Percentiles rank a stretch among this genome's conserved stretches.
Conservation (phyloP, 1,140 invertebrate species). For the Contarinia nasturtii region DNA sequence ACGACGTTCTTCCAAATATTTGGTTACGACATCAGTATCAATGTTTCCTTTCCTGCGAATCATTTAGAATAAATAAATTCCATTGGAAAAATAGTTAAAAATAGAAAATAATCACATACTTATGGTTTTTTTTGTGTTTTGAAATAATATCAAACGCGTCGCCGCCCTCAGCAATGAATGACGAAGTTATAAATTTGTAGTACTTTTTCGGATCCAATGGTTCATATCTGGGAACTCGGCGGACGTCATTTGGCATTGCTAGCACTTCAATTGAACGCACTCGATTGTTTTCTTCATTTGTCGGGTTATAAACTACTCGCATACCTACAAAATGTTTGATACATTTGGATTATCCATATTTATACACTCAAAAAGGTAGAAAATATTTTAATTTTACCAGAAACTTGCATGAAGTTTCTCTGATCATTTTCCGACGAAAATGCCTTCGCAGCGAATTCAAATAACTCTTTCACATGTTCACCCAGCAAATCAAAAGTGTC, state of each 20-base stretch:
- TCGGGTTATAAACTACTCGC: conserved; percentile 28
- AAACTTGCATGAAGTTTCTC: conserved; percentile 37
- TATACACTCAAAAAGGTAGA: not conserved
- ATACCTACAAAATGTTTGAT: conserved; percentile 18
- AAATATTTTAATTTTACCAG: conserved; percentile 12
- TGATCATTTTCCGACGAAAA: conserved; percentile 24
- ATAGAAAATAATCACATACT: conserved; percentile 9
- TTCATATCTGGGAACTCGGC: conserved; percentile 39
- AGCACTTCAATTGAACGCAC: conserved; percentile 33
- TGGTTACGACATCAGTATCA: not conserved
- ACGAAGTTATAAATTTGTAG: conserved; percentile 39
- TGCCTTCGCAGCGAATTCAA: conserved; percentile 34
- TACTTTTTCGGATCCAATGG: conserved; percentile 25
- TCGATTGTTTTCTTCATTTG: conserved; percentile 30
- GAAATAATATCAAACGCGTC: conserved; percentile 33
- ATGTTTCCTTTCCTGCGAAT: not conserved
- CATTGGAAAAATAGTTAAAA: too few relatives aligned
- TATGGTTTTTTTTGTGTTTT: conserved; percentile 12
- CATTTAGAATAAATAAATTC: too few relatives aligned
- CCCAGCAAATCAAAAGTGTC: conserved; percentile 44
- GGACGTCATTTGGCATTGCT: conserved; percentile 30
- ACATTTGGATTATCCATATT: conserved; percentile 1
- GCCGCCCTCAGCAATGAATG: conserved; percentile 44
- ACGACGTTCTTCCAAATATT: not conserved
- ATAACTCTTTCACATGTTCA: conserved; percentile 32